Percentiles rank a stretch among this genome's conserved stretches.
These are phyloP conservation scores for Helobdella robusta DNA, from an alignment of 2,888 invertebrate species.

Conservation along the genomic window DNA sequence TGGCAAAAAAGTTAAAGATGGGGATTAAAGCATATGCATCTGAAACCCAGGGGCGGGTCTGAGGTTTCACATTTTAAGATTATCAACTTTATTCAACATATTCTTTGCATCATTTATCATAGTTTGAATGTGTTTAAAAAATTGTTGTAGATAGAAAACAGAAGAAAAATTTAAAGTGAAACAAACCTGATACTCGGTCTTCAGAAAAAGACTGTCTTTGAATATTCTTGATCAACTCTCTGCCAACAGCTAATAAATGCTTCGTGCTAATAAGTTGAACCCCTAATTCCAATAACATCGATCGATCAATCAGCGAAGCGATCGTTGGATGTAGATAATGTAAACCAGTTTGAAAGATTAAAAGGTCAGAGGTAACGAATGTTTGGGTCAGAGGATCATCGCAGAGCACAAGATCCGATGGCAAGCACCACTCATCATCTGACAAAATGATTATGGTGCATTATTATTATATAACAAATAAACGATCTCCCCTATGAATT, in stretches of 20 bases:
- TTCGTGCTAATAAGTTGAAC: conserved; percentile 42
- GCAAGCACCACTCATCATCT: conserved; percentile 41
- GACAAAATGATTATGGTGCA: not conserved
- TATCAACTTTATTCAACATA: no score
- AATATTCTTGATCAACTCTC: conserved; percentile 26
- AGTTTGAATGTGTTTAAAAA: no score
- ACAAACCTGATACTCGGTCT: conserved; percentile 4
- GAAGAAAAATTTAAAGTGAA: no score
- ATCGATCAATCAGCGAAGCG: conserved; percentile 37
- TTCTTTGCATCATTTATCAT: no score
- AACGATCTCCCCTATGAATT: not conserved
- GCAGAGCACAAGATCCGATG: conserved; percentile 43
- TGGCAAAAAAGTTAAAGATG: no score
- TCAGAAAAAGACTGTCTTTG: not conserved
- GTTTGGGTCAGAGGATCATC: conserved; percentile 41
- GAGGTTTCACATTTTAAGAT: no score
- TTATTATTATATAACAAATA: not conserved
- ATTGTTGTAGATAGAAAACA: no score
- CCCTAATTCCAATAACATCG: conserved; percentile 42
- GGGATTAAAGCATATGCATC: no score
- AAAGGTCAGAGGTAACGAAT: conserved; percentile 40
- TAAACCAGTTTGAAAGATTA: conserved; percentile 41
- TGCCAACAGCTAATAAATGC: conserved; percentile 43
- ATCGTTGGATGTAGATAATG: conserved; percentile 44
- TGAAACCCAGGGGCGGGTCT: no score